Base-by-base conservation (phyloP, 1,140 invertebrate genomes). In the Caenorhabditis latens region DNA sequence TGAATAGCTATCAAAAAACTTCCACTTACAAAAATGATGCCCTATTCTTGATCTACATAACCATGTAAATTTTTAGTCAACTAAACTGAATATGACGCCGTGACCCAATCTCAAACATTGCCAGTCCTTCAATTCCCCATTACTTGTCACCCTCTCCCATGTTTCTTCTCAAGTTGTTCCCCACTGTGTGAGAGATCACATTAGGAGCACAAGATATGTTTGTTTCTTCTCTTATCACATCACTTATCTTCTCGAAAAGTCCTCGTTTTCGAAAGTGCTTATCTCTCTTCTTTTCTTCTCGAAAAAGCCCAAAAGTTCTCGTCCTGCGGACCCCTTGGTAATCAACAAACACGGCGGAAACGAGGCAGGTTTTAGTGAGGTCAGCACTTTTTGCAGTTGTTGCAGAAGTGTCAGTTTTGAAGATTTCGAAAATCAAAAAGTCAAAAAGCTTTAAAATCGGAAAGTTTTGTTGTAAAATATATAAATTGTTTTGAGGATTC, bases 181-280 rank as follows among this genome's bases (percentile, higher is more conserved):
- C n/a, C n/a, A n/a, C 19, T n/a, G 46, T 42, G 61, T 63, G 61
- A 63, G 46, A 79, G 71, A 50, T 71, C 65, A 71, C 65, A 71
- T 71, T 46, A 79, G 53, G 71, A 48, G 71, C 71, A 79, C 71
- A 79, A 79, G 71, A 79, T 79, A 79, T 79, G 71, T 79, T 79
- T 79, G 71, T 79, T 79, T 79, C 71, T 79, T 79, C 71, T 79
- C 71, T 79, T 79, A 79, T 50, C 71, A 79, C 71, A 79, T 79
- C 46, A 50, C 71, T 79, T 79, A 79, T 79, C 71, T n/a, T 50
- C 71, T 79, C 43, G 40, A 67, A 48, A 79, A 50, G 46, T 79
- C 46, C 32, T 32, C 32, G 32, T 32, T 79, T 79, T 50, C 71
- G 11, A 50, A 79, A 79, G 46, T 79, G 71, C 46, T 79, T 71